Base-by-base conservation (phyloP, 2,113 vertebrate species). In the Acinonyx jubatus region DNA sequence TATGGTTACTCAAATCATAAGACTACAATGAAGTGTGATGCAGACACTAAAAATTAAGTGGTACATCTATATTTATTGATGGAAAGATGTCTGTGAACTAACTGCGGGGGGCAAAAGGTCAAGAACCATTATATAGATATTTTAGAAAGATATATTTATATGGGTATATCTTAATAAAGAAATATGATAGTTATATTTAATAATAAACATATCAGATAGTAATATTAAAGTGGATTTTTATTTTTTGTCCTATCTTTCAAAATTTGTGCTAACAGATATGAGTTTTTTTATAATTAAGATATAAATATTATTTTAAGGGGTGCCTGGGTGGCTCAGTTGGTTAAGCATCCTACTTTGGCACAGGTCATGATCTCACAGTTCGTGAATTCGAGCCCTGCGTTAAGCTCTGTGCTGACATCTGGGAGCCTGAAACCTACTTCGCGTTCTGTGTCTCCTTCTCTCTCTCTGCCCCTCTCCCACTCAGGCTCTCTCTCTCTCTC, bases 201-300 rank as follows among this genome's bases (percentile, higher is more conserved):
- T 27, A 82, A 10, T 69, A 7, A 21, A 63, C 1, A 21, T 10
- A 80, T 4, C 25, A 16, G 10, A 80, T 78, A 29, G n/a, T 57
- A 65, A 25, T 4, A 66, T 66, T 33, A 74, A 7, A 65, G 21
- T 86, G 1, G 1, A 63, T 85, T 73, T 38, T 94, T 92, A 48
- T 86, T 50, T 92, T 80, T 65, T 66, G 11, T 7, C 23, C 0
- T 50, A 66, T 45, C 33, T 79, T 92, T 80, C 2, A 9, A 25
- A 55, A 23, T 55, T 92, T 93, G 95, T 81, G 2, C 2, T 81
- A 87, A 33, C 10, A 61, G 2, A 3, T 21, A 41, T 21, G 21
- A 74, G 78, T 80, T 89, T 66, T 91, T 87, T 92, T 79, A 61
- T 91, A 94, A 57, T 92, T 78, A 95, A 16, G 5, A 50, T 66